A percentile compares a stretch with the other conserved stretches of the same genome.
These are phyloP conservation scores for Drosophila prolongata DNA, from an alignment of 2,888 invertebrate species.

Conservation along the genomic window DNA sequence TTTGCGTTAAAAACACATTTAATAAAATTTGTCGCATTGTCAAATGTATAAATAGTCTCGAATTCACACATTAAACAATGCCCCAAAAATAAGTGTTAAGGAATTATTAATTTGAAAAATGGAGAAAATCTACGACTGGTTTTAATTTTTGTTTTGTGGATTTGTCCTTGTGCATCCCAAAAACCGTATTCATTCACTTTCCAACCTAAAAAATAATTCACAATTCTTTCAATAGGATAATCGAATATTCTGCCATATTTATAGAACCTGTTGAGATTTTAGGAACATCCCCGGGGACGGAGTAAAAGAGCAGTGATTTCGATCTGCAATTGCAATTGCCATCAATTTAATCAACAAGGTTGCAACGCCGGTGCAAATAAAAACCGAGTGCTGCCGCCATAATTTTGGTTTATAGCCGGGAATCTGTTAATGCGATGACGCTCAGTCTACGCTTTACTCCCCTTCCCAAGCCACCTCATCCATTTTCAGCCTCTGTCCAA, in stretches of 20 bases:
- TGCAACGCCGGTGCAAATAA: conserved; percentile 58
- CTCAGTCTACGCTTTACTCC: conserved; percentile 20
- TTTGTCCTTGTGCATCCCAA: neutral
- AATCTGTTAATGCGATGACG: conserved; percentile 75
- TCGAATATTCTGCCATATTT: too few species aligned
- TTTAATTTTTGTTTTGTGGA: too few species aligned
- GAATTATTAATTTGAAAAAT: too few species aligned
- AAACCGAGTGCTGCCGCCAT: conserved; percentile 55
- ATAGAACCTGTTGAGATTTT: neutral
- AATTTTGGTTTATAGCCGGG: conserved; percentile 73
- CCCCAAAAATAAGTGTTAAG: too few species aligned
- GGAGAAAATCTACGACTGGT: too few species aligned
- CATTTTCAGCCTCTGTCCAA: conserved; percentile 31
- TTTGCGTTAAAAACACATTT: too few species aligned
- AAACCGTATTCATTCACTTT: neutral
- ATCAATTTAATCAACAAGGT: conserved; percentile 76
- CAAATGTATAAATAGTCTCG: too few species aligned
- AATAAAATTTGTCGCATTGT: too few species aligned
- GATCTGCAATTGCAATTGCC: conserved; percentile 55
- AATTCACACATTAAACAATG: too few species aligned
- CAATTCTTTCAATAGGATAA: too few species aligned
- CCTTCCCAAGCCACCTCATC: neutral
- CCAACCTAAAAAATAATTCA: too few species aligned
- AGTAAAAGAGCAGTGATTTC: conserved; percentile 22
- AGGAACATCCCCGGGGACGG: conserved; percentile 6